phyloP scores from a whole-genome alignment of 2,888 invertebrate genomes.

The Erannis defoliaria region DNA sequence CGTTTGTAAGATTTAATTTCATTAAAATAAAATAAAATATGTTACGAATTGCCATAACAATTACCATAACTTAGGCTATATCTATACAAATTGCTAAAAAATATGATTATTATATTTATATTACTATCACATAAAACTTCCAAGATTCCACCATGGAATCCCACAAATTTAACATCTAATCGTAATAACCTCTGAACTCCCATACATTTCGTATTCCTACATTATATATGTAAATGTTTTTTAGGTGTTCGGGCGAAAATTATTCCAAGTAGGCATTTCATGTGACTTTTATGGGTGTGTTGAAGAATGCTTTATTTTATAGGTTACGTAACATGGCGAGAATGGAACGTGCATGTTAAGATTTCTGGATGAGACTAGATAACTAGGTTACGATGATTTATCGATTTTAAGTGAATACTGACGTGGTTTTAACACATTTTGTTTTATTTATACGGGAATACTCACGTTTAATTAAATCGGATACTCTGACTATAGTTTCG shows the following conservation, averaged over 20 bases:
- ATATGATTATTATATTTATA: constrained; percentile 1
- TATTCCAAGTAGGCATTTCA: constrained; percentile 78
- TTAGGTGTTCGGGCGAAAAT: constrained; percentile 73
- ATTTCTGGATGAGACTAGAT: constrained; percentile 41
- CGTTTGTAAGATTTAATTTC: neutral
- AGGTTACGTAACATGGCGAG: constrained; percentile 60
- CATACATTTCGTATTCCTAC: constrained; percentile 67
- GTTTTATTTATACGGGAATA: no score
- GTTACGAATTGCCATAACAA: neutral
- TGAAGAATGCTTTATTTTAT: constrained; percentile 82
- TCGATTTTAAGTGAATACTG: no score
- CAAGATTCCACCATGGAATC: constrained; percentile 24
- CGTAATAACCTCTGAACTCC: constrained; percentile 56
- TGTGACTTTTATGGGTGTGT: constrained; percentile 75
- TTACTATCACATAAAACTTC: constrained; percentile 1
- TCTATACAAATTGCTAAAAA: neutral
- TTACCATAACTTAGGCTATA: neutral
- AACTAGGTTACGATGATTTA: neutral
- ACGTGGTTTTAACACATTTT: no score
- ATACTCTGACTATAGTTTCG: no score
- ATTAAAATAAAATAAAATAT: neutral
- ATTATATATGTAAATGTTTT: constrained; percentile 75
- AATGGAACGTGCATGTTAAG: constrained; percentile 42
- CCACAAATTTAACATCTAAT: constrained; percentile 40
- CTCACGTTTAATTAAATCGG: no score